Conservation (phyloP, 2,797 vertebrate species). For the Philypnodon macrostomus region DNA sequence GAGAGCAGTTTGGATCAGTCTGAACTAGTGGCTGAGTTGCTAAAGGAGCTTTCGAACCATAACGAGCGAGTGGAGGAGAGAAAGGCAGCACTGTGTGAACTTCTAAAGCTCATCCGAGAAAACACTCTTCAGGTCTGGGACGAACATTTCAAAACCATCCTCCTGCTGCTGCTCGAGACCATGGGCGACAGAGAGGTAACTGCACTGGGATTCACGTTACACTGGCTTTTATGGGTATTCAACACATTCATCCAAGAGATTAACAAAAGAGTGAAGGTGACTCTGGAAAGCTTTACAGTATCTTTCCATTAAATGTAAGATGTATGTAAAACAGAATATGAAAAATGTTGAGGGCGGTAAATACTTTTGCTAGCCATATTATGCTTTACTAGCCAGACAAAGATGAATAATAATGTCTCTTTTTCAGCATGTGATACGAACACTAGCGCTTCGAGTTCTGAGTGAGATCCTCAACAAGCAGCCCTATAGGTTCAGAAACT, state of each 20-base stretch:
- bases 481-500: conserved; percentile 96
- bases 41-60: conserved; percentile 95
- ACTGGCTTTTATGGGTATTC: too few relatives aligned
- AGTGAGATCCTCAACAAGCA: conserved; percentile 93
- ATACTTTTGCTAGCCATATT: too few relatives aligned
- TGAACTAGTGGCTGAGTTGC: conserved; percentile 90
- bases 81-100: conserved; percentile 88
- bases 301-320: too few relatives aligned
- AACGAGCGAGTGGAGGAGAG: conserved; percentile 95
- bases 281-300: too few relatives aligned
- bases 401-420: background rate
- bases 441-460: conserved; percentile 91
- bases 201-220: too few relatives aligned
- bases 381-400: background rate
- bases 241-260: too few relatives aligned
- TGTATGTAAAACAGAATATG: too few relatives aligned
- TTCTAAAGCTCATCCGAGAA: conserved; percentile 91
- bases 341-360: too few relatives aligned
- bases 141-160: conserved; percentile 97
- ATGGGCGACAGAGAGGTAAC: conserved; percentile 94
- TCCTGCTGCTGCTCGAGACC: conserved; percentile 92
- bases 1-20: conserved; percentile 90
- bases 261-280: too few relatives aligned
- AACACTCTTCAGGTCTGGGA: conserved; percentile 96
- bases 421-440: conserved; percentile 88